Percentiles rank a stretch among this genome's conserved stretches.
Evolutionary conservation across 2,113 vertebrate species (phyloP).

Genomic region (Salvator merianae): DNA sequence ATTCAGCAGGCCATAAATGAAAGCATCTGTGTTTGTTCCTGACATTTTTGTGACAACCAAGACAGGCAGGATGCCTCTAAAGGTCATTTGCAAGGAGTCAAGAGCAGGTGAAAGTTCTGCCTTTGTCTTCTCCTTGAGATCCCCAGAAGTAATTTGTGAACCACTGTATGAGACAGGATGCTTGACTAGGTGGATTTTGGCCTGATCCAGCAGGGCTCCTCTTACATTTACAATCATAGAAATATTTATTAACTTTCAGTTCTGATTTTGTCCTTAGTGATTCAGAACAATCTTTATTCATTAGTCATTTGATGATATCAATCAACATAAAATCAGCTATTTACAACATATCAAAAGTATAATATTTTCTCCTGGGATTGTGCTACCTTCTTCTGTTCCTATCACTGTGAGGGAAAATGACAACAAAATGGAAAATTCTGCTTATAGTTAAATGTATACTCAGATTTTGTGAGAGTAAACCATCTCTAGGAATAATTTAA

Average conservation of each 20-base stretch:
- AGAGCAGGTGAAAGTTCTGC: no score
- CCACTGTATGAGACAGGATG: no score
- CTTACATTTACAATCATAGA: not conserved
- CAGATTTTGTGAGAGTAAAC: not conserved
- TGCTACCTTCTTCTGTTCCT: not conserved
- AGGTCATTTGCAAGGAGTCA: no score
- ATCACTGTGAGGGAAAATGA: not conserved
- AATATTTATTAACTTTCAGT: not conserved
- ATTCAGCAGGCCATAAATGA: not conserved
- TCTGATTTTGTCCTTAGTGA: not conserved
- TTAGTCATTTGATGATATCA: no score
- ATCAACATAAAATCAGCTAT: not conserved
- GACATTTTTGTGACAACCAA: not conserved
- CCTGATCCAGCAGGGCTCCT: no score
- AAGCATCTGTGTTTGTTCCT: constrained; percentile 8
- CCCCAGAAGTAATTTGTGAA: no score
- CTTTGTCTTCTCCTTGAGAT: no score
- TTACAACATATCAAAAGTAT: no score
- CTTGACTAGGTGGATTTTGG: no score
- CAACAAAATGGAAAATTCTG: not conserved
- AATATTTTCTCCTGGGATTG: not conserved
- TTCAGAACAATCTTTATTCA: no score
- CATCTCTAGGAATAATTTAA: not conserved
- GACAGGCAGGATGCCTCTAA: no score
- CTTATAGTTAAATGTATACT: not conserved